A percentile compares a stretch with the other conserved stretches of the same genome.
Conservation (phyloP, 2,888 invertebrate genomes). For the Epinotia ramella region DNA sequence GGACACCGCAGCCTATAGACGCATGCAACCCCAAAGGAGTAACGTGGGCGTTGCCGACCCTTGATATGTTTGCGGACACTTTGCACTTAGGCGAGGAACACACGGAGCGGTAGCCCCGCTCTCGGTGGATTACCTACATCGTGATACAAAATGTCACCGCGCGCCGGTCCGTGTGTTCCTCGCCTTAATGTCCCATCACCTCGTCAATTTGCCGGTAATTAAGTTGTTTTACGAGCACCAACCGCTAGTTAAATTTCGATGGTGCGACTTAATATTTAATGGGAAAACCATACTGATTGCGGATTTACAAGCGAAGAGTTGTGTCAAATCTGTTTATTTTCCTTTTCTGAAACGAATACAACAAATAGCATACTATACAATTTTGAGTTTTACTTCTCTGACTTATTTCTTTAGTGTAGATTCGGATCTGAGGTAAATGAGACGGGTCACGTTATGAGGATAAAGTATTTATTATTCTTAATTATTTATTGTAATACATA, state of each 20-base stretch:
- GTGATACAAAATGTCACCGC: too few relatives aligned
- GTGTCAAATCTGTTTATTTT: neutral
- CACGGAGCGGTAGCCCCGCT: too few relatives aligned
- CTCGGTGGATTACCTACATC: too few relatives aligned
- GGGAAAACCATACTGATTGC: constrained; percentile 1
- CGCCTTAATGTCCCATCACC: constrained; percentile 46
- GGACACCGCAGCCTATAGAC: too few relatives aligned
- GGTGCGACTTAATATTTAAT: constrained; percentile 10
- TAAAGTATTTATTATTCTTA: constrained; percentile 51
- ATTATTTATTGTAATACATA: constrained; percentile 68
- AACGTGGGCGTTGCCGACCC: too few relatives aligned
- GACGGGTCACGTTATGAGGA: neutral
- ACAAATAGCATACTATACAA: neutral
- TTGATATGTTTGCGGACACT: too few relatives aligned
- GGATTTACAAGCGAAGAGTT: neutral
- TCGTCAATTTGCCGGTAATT: constrained; percentile 53
- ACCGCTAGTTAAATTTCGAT: constrained; percentile 24
- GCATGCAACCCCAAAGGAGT: too few relatives aligned
- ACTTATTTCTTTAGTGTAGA: too few relatives aligned
- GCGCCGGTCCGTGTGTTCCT: too few relatives aligned
- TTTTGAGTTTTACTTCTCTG: too few relatives aligned
- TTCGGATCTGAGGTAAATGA: constrained; percentile 5
- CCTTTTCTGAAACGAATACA: neutral
- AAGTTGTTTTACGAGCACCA: constrained; percentile 53
- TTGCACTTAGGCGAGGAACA: too few relatives aligned